Evolutionary conservation across 2,113 vertebrate genomes (phyloP).

Genomic region (Chiloscyllium plagiosum): DNA sequence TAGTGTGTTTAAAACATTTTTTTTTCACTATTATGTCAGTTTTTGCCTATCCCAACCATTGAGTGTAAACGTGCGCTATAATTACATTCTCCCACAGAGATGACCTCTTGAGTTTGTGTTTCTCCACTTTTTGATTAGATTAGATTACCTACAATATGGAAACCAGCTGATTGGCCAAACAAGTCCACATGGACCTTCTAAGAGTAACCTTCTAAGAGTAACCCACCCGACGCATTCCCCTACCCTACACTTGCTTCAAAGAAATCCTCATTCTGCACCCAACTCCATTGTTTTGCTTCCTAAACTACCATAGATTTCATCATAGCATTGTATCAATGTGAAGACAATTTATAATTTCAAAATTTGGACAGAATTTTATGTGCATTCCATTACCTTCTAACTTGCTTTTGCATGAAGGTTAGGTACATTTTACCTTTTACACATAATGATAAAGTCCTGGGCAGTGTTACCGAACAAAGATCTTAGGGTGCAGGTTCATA

Average conservation of each 20-base stretch:
- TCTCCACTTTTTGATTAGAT: not conserved
- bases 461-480: too few species aligned
- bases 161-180: too few species aligned
- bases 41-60: not conserved
- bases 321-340: not conserved
- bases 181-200: too few species aligned
- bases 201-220: too few species aligned
- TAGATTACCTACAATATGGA: too few species aligned
- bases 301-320: not conserved
- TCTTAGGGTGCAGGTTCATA: too few species aligned
- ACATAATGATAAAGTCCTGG: too few species aligned
- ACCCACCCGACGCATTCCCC: too few species aligned
- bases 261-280: not conserved
- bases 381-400: not conserved
- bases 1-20: too few species aligned
- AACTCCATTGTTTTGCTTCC: not conserved
- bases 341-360: not conserved
- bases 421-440: not conserved
- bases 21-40: too few species aligned
- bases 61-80: not conserved
- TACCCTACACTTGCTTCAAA: not conserved
- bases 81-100: not conserved
- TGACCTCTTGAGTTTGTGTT: not conserved
- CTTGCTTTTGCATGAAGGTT: not conserved
- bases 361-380: not conserved